Percentiles rank a stretch among this genome's conserved stretches.
These are phyloP conservation scores for Phrixothrix hirtus DNA, from an alignment of 2,888 invertebrate species.

Conservation along the genomic window DNA sequence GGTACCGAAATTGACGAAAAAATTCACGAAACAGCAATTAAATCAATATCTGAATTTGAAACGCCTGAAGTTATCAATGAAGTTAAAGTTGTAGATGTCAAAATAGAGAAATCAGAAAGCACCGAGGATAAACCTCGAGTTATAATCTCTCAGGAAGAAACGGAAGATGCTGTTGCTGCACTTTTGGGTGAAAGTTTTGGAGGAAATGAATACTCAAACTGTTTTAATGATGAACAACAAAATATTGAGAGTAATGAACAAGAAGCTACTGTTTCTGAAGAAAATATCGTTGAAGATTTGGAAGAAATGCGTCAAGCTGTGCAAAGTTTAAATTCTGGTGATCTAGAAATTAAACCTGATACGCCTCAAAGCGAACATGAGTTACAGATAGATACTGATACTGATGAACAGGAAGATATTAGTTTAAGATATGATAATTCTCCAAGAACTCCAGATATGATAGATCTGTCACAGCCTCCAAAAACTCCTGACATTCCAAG, in stretches of 20 bases:
- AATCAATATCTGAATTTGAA: constrained; percentile 71
- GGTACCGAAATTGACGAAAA: constrained; percentile 68
- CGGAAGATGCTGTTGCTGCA: constrained; percentile 89
- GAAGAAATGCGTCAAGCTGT: constrained; percentile 86
- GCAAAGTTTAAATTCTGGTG: constrained; percentile 72
- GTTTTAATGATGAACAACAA: constrained; percentile 57
- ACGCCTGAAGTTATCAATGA: constrained; percentile 39
- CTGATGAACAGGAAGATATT: constrained; percentile 72
- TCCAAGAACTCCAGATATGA: constrained; percentile 56
- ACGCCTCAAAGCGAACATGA: constrained; percentile 85
- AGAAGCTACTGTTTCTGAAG: constrained; percentile 62
- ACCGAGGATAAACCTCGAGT: constrained; percentile 75
- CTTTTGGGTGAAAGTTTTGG: constrained; percentile 85
- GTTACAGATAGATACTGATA: constrained; percentile 83
- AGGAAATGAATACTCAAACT: constrained; percentile 63
- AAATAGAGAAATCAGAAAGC: constrained; percentile 53
- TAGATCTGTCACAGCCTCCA: constrained; percentile 59
- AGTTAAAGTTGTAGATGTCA: constrained; percentile 45
- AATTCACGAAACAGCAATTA: constrained; percentile 78
- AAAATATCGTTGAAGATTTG: constrained; percentile 75
- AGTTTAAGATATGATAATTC: constrained; percentile 55
- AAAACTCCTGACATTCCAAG: constrained; percentile 62
- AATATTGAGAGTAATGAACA: constrained; percentile 58
- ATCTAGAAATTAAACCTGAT: constrained; percentile 77
- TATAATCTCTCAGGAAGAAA: constrained; percentile 88